A percentile compares a stretch with the other conserved stretches of the same genome.
Evolutionary conservation across 2,113 vertebrate species (phyloP).

Genomic region (Gallinago undulata): DNA sequence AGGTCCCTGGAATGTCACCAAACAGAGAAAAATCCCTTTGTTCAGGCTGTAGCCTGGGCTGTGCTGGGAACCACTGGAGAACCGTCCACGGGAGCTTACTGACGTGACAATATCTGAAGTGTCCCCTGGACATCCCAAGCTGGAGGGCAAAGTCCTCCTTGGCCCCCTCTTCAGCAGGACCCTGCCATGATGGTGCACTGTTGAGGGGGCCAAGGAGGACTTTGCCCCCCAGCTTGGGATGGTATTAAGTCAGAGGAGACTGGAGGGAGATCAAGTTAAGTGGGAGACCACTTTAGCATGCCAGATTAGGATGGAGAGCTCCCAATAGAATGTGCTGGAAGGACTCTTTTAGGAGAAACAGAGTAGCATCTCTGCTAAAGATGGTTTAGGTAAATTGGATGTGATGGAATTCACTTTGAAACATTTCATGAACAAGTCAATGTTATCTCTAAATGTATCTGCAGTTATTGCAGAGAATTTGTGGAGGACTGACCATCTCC

Average conservation of each 20-base stretch:
- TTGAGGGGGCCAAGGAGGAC: too few relatives aligned
- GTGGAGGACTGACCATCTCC: not conserved
- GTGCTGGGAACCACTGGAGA: not conserved
- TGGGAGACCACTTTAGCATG: not conserved
- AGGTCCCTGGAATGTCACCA: not conserved
- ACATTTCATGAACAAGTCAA: not conserved
- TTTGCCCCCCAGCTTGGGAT: not conserved
- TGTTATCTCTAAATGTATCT: not conserved
- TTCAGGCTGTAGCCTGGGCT: not conserved
- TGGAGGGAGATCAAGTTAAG: not conserved
- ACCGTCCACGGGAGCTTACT: not conserved
- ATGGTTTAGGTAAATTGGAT: not conserved
- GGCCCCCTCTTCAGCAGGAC: not conserved
- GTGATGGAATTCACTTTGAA: not conserved
- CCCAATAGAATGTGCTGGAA: not conserved
- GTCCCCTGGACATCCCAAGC: not conserved
- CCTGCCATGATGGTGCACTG: fast-evolving
- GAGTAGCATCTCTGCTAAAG: not conserved
- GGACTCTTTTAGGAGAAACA: not conserved
- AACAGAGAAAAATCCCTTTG: not conserved
- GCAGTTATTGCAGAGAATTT: not conserved
- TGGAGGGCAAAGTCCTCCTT: not conserved
- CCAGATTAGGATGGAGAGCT: not conserved
- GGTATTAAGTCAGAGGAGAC: not conserved
- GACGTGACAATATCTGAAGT: not conserved